Evolutionary conservation across 2,888 invertebrate species (phyloP), one percentile per base, ranked within the genome.

Genomic region (Prenolepis imparis): DNA sequence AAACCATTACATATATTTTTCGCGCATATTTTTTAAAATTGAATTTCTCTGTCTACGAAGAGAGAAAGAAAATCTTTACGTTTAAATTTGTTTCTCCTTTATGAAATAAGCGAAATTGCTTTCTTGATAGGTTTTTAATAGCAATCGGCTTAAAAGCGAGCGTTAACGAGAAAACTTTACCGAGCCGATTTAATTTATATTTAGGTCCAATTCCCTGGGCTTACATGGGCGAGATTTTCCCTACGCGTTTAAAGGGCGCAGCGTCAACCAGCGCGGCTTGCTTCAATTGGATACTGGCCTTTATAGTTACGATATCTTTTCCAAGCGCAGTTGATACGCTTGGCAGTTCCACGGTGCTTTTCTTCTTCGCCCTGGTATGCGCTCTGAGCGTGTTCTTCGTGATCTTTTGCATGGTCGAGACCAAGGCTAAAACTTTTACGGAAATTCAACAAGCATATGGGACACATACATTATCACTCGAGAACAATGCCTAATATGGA

Each of bases 361-460:
- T 95, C 93, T 87, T 95, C 61, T 96, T 96, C 92, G 95, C 95
- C 9, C 87, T 89, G 0, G 94, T 95, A 63, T 96, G 96, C 89
- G 84, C 94, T 4, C 6, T 95, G 12, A 95, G 95, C 59, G 91
- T 95, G 5, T 82, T 95, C 39, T 96, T 96, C 92, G 95, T 96
- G 2, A 88, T 95, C 36, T 92, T 95, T 74, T 93, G 94, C 85
- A 94, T 96, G 21, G 95, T 96, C 8, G 97, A 97, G 94, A 95
- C 95, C 48, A 95, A 95, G 90, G 94, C 93, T 3, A 95, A 95
- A 89, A 95, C 94, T 1, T 88, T 95, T 72, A 92, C 91, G 66
- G 93, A 95, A 87, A 95, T 95, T 83, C 95, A 95, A 82, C 52
- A 84, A 8, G 93, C 92, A 84, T 89, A 94, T 24, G 92, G 92